These are phyloP conservation scores for Antedon bifida DNA, from an alignment of 35 echinoderm and acorn worm species.

Conservation along the genomic window DNA sequence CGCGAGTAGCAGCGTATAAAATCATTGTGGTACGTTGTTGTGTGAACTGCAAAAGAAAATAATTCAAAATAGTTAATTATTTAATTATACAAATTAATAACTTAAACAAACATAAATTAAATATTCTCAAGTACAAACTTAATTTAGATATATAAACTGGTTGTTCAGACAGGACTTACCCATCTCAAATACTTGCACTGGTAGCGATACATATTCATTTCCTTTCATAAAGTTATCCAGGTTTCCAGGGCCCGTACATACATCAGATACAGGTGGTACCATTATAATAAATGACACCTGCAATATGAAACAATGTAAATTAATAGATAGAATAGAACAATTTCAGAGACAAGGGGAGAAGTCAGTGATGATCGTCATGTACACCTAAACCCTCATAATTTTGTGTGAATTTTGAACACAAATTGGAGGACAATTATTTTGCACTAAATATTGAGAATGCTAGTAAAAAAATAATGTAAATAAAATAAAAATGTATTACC, in stretches of 20 bases:
- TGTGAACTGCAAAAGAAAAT: conserved; percentile 45
- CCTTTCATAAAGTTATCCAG: conserved; percentile 48
- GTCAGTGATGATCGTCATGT: too few species aligned
- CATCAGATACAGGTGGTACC: conserved; percentile 71
- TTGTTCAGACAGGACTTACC: conserved; percentile 46
- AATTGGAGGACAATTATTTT: too few species aligned
- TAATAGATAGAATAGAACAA: background rate
- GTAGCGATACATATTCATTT: conserved; percentile 68
- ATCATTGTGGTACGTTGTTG: conserved; percentile 76
- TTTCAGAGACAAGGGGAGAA: too few species aligned
- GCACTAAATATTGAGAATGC: too few species aligned
- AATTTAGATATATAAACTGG: background rate
- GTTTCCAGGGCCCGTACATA: conserved; percentile 80
- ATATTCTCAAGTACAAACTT: too few species aligned
- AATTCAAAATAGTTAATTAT: too few species aligned
- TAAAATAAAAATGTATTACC: too few species aligned
- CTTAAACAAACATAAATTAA: too few species aligned
- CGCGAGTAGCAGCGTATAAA: conserved; percentile 76
- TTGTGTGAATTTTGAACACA: too few species aligned
- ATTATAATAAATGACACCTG: conserved; percentile 77
- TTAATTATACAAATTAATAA: too few species aligned
- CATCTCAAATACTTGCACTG: conserved; percentile 89
- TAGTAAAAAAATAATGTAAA: too few species aligned
- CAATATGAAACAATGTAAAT: background rate
- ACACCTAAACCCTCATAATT: too few species aligned